Percentiles rank a stretch among this genome's conserved stretches.
These are phyloP conservation scores for Triplophysa siluroides DNA, from an alignment of 2,113 vertebrate genomes.

Conservation along the genomic window DNA sequence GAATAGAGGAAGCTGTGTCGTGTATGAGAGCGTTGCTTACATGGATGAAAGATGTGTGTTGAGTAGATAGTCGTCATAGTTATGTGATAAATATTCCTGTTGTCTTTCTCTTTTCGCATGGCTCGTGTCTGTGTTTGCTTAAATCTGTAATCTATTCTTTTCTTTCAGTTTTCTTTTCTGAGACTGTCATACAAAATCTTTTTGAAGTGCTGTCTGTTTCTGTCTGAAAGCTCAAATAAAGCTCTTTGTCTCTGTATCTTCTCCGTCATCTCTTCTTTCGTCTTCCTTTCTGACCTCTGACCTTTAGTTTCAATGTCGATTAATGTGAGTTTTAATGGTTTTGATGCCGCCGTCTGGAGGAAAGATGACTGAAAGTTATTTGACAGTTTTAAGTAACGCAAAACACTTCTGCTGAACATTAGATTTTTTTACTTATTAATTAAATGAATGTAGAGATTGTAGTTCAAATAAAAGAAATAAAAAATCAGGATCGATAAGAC, in stretches of 20 bases:
- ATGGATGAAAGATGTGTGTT: not conserved
- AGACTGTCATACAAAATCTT: not conserved
- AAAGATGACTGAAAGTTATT: no score
- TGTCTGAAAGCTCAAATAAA: conserved; percentile 63
- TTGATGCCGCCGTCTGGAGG: not conserved
- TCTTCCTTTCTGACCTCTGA: not conserved
- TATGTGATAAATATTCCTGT: not conserved
- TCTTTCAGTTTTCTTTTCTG: not conserved
- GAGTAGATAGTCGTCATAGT: not conserved
- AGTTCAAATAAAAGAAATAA: no score
- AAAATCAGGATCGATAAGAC: no score
- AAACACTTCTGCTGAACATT: no score
- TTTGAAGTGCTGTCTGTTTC: not conserved
- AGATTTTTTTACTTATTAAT: no score
- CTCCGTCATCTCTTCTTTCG: conserved; percentile 27
- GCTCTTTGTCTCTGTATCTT: conserved; percentile 31
- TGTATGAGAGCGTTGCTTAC: not conserved
- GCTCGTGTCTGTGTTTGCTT: not conserved
- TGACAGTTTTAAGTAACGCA: no score
- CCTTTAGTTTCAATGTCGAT: not conserved
- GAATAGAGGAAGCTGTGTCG: not conserved
- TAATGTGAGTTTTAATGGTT: not conserved
- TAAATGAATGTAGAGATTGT: no score
- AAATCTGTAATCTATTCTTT: not conserved
- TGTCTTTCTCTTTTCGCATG: not conserved